Base-by-base conservation (phyloP, 1,140 invertebrate species). In the Xylocopa sonorina region DNA sequence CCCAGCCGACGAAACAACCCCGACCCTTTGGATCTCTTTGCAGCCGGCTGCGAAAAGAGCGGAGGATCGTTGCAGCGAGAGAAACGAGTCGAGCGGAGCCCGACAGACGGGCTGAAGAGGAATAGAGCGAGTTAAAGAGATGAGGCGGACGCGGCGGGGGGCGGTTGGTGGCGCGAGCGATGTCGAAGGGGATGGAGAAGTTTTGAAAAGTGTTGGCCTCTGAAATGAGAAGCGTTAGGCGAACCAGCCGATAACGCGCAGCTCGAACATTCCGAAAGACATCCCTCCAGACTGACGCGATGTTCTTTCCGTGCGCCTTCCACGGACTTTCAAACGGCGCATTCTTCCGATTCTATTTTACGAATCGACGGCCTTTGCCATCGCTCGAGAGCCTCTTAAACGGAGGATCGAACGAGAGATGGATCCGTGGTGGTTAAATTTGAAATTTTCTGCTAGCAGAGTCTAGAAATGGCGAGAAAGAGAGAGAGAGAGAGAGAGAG, bases 151-250 rank as follows among this genome's bases (percentile, higher is more conserved):
- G n/a, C n/a, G n/a, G n/a, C n/a, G n/a, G n/a, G n/a, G n/a, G n/a
- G n/a, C n/a, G n/a, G n/a, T n/a, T n/a, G n/a, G n/a, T n/a, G n/a
- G n/a, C n/a, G n/a, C n/a, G n/a, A n/a, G n/a, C n/a, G n/a, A n/a
- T n/a, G n/a, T n/a, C n/a, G n/a, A 51, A 48, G 78, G 60, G 69
- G 41, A 51, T 66, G 76, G 81, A 46, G 66, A 89, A 91, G 85
- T 90, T 91, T 89, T 88, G 60, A 87, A 87, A 89, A 85, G 84
- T 85, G 84, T 86, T 86, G 83, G 76, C 55, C n/a, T n/a, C n/a
- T 80, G 60, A 80, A 86, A 86, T 71, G 84, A 85, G 84, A 82
- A 86, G 75, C 83, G 83, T 85, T 86, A 86, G 84, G 76, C 75
- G 76, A 82, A 85, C 53, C 53, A 75, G 62, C 80, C 66, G 84